Percentiles rank a stretch among this genome's conserved stretches.
Conservation (phyloP, 2,797 vertebrate genomes). For the Lophius americanus region DNA sequence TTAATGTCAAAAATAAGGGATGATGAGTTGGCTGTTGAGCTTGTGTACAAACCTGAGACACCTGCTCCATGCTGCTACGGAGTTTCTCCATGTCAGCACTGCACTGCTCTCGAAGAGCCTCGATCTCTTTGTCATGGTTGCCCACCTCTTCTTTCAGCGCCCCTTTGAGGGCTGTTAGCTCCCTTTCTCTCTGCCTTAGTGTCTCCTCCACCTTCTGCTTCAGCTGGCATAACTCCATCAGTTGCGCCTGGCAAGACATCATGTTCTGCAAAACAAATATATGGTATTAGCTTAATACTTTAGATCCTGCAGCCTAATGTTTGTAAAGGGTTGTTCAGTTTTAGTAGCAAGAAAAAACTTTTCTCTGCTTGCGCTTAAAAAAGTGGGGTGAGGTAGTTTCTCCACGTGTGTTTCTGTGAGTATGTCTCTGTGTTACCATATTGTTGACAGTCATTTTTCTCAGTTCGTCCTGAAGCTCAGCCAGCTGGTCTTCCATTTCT, state of each 20-base stretch:
- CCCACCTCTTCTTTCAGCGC: conserved; percentile 95
- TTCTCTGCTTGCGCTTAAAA: not conserved
- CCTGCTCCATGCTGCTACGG: conserved; percentile 88
- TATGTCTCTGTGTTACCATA: conserved; percentile 76
- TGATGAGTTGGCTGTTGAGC: not conserved
- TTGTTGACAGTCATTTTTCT: conserved; percentile 72
- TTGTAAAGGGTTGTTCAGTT: not conserved
- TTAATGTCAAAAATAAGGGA: not conserved
- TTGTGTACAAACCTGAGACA: conserved; percentile 84
- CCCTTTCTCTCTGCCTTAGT: conserved; percentile 87
- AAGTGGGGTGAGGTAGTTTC: not conserved
- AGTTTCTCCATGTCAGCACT: conserved; percentile 89
- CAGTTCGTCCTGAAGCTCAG: conserved; percentile 85
- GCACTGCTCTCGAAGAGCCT: conserved; percentile 88
- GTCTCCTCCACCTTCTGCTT: conserved; percentile 88
- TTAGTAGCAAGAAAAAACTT: not conserved
- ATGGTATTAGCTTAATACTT: conserved; percentile 1
- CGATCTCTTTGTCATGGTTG: conserved; percentile 89
- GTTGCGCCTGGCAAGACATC: conserved; percentile 80
- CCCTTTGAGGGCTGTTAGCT: conserved; percentile 92
- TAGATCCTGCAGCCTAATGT: not conserved
- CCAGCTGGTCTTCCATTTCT: conserved; percentile 85
- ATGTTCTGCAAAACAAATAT: conserved; percentile 82
- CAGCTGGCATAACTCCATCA: conserved; percentile 81
- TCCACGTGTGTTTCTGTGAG: conserved; percentile 23